phyloP scores from a whole-genome alignment of 2,113 vertebrate species.

The Lepus timidus region DNA sequence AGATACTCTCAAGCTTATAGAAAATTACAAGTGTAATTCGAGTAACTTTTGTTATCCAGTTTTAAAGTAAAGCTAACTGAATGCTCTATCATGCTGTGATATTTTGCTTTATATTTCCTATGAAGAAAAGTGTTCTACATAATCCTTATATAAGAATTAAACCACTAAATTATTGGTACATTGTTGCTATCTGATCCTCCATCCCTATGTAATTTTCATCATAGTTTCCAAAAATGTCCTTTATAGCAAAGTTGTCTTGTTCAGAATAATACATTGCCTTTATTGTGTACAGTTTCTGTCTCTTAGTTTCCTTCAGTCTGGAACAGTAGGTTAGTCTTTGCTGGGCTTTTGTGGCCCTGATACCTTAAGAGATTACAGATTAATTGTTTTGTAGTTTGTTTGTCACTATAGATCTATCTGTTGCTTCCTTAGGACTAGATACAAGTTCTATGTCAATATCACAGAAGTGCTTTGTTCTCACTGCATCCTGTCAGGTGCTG shows the following conservation, averaged over 20 bases:
- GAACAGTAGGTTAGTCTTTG: background rate
- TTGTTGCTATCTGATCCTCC: background rate
- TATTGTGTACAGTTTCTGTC: too few relatives aligned
- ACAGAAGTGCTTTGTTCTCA: background rate
- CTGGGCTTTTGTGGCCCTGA: background rate
- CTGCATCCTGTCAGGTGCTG: background rate
- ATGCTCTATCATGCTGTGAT: background rate
- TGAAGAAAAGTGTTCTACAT: background rate
- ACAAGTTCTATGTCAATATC: background rate
- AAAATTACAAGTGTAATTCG: background rate
- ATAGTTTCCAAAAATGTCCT: background rate
- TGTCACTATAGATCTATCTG: background rate
- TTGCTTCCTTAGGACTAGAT: background rate
- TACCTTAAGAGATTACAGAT: background rate
- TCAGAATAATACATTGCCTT: background rate
- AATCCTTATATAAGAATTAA: background rate
- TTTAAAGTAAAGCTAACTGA: background rate
- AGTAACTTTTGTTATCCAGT: background rate
- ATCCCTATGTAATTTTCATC: background rate
- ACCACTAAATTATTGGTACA: background rate
- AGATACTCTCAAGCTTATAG: background rate
- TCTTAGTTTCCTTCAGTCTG: background rate
- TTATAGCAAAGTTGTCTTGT: background rate
- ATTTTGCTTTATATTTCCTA: background rate
- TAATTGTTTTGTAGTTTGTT: background rate